A percentile compares a stretch with the other conserved stretches of the same genome.
These are phyloP conservation scores for Lingula anatina DNA, from an alignment of 2,888 invertebrate genomes.

Conservation along the genomic window DNA sequence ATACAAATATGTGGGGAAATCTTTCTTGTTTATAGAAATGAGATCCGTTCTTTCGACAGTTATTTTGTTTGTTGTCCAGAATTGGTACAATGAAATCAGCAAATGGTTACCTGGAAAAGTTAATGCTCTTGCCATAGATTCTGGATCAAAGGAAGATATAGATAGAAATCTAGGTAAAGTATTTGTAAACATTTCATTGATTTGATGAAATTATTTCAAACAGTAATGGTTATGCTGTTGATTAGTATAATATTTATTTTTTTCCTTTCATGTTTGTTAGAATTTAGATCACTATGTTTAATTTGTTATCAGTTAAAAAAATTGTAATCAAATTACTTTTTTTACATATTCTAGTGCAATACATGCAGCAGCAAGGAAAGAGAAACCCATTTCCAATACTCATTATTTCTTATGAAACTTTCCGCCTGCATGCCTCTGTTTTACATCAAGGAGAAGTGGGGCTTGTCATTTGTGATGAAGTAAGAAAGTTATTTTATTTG, in stretches of 20 bases:
- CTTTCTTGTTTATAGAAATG: too few relatives aligned
- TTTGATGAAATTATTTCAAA: too few relatives aligned
- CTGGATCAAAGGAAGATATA: constrained; percentile 70
- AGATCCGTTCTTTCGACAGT: too few relatives aligned
- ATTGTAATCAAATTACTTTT: not conserved
- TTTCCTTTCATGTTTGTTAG: too few relatives aligned
- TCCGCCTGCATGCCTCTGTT: constrained; percentile 85
- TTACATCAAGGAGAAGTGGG: constrained; percentile 82
- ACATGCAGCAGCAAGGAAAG: constrained; percentile 65
- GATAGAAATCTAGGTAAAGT: constrained; percentile 58
- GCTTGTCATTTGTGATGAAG: constrained; percentile 95
- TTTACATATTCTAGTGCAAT: constrained; percentile 59
- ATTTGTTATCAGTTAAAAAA: too few relatives aligned
- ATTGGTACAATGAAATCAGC: constrained; percentile 96
- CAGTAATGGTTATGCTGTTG: too few relatives aligned
- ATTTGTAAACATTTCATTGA: too few relatives aligned
- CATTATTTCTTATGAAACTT: constrained; percentile 99
- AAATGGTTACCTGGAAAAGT: constrained; percentile 92
- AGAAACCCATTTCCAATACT: constrained; percentile 81
- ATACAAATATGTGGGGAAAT: too few relatives aligned
- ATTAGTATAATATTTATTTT: too few relatives aligned
- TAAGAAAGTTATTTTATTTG: constrained; percentile 22
- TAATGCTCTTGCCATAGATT: constrained; percentile 61
- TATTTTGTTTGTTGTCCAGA: too few relatives aligned
- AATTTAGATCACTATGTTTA: too few relatives aligned